Conservation (phyloP, 2,888 invertebrate species). For the Phytoseiulus persimilis region DNA sequence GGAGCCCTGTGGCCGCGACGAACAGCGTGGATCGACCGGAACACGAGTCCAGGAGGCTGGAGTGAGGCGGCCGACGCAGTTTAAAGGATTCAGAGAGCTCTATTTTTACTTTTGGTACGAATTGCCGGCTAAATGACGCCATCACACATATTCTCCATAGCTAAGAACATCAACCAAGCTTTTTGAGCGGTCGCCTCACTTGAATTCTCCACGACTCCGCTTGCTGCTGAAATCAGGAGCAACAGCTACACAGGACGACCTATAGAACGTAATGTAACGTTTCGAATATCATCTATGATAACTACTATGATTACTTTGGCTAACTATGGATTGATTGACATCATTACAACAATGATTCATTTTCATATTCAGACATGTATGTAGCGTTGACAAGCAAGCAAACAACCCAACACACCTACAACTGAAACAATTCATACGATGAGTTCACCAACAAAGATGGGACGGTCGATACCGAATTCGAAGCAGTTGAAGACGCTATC, state of each 20-base stretch:
- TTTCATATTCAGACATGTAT: not conserved
- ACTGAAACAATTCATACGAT: not conserved
- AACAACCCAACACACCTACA: not conserved
- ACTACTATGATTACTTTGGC: not conserved
- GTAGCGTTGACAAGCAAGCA: not conserved
- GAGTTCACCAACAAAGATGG: not conserved
- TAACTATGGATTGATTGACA: not conserved
- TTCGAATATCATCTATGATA: not conserved
- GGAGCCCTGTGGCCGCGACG: too few species aligned
- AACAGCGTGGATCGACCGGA: not conserved
- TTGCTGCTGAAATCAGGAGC: not conserved
- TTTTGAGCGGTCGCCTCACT: not conserved
- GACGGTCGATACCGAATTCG: not conserved
- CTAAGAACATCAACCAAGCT: not conserved
- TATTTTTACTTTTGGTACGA: slow-evolving; percentile 32
- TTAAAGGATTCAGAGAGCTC: not conserved
- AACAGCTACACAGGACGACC: not conserved
- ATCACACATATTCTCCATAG: not conserved
- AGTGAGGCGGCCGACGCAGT: not conserved
- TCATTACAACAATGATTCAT: not conserved
- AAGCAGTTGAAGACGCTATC: not conserved
- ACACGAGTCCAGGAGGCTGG: not conserved
- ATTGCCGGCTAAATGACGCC: not conserved
- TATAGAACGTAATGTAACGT: slow-evolving; percentile 5
- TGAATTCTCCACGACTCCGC: not conserved